Percentiles rank a stretch among this genome's conserved stretches.
These are phyloP conservation scores for Hipparchia semele DNA, from an alignment of 2,888 invertebrate species.

Conservation along the genomic window DNA sequence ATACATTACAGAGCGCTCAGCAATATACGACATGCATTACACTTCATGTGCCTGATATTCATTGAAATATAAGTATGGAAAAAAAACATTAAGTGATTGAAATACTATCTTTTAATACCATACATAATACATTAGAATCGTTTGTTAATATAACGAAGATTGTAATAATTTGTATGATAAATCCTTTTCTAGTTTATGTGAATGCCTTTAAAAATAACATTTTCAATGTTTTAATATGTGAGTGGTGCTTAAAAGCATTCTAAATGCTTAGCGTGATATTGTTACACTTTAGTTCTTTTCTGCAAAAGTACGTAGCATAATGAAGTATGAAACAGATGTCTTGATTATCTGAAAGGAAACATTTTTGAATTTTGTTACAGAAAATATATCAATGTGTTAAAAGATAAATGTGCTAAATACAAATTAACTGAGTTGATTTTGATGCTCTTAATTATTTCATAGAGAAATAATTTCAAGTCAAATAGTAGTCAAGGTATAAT, in stretches of 20 bases:
- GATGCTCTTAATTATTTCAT: no score
- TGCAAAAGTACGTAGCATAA: conserved; percentile 41
- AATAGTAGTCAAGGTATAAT: no score
- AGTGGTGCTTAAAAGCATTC: background rate
- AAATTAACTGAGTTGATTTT: no score
- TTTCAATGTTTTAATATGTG: background rate
- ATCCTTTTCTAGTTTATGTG: no score
- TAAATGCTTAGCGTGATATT: background rate
- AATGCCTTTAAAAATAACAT: no score
- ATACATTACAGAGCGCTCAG: conserved; percentile 46
- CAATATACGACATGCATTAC: conserved; percentile 48
- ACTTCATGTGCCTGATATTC: conserved; percentile 40
- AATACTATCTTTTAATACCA: background rate
- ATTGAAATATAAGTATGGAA: conserved; percentile 20
- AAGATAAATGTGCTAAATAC: no score
- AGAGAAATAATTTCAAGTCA: no score
- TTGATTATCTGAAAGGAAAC: conserved; percentile 43
- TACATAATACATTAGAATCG: background rate
- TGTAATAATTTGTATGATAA: background rate
- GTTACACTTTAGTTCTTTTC: background rate
- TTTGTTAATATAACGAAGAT: background rate
- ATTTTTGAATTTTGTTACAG: no score
- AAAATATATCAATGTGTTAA: no score
- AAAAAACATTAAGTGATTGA: background rate
- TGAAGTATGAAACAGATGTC: conserved; percentile 42